Evolutionary conservation across 2,113 vertebrate species (phyloP).

Genomic region (Dicrurus megarhynchus): DNA sequence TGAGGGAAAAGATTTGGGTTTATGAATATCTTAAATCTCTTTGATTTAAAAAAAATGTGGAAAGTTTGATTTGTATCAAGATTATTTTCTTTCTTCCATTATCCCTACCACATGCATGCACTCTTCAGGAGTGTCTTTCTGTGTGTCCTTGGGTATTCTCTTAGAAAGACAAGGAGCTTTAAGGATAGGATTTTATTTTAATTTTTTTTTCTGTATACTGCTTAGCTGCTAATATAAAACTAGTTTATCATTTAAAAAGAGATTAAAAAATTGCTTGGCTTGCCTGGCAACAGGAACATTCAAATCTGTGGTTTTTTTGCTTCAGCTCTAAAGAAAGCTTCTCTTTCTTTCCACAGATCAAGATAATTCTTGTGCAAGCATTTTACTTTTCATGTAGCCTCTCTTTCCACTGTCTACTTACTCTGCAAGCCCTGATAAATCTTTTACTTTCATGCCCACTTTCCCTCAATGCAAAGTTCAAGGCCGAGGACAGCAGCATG

Average conservation of each 20-base stretch:
- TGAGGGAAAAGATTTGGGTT: conserved; percentile 4
- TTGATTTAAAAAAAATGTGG: neutral
- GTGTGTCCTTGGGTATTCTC: neutral
- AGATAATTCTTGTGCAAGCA: neutral
- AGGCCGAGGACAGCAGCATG: neutral
- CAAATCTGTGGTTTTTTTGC: neutral
- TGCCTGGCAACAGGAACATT: neutral
- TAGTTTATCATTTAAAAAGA: neutral
- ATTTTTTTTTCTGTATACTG: neutral
- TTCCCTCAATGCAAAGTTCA: neutral
- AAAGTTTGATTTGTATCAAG: neutral
- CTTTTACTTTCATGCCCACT: neutral
- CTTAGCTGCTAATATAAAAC: neutral
- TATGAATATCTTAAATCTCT: conserved; percentile 45
- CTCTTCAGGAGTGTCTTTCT: neutral
- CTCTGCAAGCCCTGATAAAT: neutral
- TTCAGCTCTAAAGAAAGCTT: neutral
- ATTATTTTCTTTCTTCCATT: neutral
- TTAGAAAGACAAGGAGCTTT: neutral
- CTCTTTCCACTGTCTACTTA: neutral
- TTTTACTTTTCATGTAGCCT: neutral
- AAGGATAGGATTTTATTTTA: neutral
- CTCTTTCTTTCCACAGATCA: neutral
- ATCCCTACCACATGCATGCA: neutral
- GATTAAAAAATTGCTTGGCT: neutral